phyloP scores from a whole-genome alignment of 2,888 invertebrate species.

The Spisula subtruncata region DNA sequence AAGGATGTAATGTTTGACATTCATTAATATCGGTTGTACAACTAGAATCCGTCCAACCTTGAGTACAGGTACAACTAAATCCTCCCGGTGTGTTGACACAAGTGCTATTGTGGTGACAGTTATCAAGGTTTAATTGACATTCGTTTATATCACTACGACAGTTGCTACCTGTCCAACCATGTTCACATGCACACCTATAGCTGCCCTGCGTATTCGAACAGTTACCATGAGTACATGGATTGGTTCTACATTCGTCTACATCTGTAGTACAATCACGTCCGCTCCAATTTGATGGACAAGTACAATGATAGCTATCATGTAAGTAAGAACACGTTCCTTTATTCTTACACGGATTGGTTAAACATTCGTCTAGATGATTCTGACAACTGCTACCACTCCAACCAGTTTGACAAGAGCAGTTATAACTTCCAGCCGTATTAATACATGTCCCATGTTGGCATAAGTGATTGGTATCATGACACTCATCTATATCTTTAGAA shows the following conservation, averaged over 20 bases:
- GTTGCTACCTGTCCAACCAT: not conserved
- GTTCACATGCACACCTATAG: constrained; percentile 16
- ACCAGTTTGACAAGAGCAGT: constrained; percentile 20
- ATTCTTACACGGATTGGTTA: not conserved
- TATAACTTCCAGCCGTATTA: constrained; percentile 15
- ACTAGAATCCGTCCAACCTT: not conserved
- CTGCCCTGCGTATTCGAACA: constrained; percentile 10
- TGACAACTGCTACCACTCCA: constrained; percentile 40
- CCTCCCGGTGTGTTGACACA: constrained; percentile 23
- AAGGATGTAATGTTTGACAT: not conserved
- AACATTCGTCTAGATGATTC: constrained; percentile 37
- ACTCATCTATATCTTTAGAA: constrained; percentile 28
- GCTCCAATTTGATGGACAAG: constrained; percentile 28
- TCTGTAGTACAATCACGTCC: constrained; percentile 31
- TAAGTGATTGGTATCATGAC: not conserved
- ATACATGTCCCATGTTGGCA: not conserved
- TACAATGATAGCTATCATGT: constrained; percentile 25
- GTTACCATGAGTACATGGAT: not conserved
- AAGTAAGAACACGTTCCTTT: constrained; percentile 32
- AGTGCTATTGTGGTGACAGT: not conserved
- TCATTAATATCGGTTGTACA: constrained; percentile 25
- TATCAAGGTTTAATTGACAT: not conserved
- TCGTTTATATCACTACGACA: constrained; percentile 31
- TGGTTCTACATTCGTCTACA: constrained; percentile 31
- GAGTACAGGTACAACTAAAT: not conserved